phyloP scores from a whole-genome alignment of 2,888 invertebrate genomes.

The Halictus ligatus region DNA sequence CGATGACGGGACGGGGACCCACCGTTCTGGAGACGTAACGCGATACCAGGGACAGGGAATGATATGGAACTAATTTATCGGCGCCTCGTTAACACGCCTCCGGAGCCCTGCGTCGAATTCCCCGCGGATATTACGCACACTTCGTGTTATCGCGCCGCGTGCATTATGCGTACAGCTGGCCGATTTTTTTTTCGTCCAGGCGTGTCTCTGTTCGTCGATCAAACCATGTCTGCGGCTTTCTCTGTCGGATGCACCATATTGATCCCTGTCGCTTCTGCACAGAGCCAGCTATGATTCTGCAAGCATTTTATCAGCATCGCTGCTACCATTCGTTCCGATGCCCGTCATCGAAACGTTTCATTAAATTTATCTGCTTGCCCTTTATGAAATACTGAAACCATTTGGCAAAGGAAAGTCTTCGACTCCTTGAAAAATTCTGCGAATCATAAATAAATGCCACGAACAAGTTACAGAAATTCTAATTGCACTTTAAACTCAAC shows the following conservation, averaged over 20 bases:
- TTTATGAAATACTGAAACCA: too few relatives aligned
- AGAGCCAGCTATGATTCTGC: not conserved
- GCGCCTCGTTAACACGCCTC: slow-evolving; percentile 33
- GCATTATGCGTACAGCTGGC: not conserved
- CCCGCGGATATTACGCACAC: not conserved
- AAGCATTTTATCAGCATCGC: not conserved
- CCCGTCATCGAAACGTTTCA: too few relatives aligned
- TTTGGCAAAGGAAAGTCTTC: too few relatives aligned
- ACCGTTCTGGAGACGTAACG: slow-evolving; percentile 38
- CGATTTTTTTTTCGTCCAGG: not conserved
- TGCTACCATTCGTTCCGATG: too few relatives aligned
- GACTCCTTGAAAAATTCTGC: too few relatives aligned
- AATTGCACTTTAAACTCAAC: too few relatives aligned
- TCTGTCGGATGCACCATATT: not conserved
- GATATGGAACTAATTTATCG: slow-evolving; percentile 50
- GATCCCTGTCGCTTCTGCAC: not conserved
- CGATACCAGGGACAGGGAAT: slow-evolving; percentile 32
- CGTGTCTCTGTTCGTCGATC: not conserved
- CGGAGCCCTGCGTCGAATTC: slow-evolving; percentile 6
- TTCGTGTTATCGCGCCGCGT: not conserved
- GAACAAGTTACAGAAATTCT: too few relatives aligned
- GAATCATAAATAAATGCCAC: too few relatives aligned
- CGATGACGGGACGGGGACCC: slow-evolving; percentile 43
- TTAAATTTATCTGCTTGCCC: too few relatives aligned
- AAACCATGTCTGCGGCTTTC: not conserved